Percentiles rank a stretch among this genome's conserved stretches.
These are phyloP conservation scores for Gallinago jamesoni DNA, from an alignment of 2,113 vertebrate genomes.

Conservation along the genomic window DNA sequence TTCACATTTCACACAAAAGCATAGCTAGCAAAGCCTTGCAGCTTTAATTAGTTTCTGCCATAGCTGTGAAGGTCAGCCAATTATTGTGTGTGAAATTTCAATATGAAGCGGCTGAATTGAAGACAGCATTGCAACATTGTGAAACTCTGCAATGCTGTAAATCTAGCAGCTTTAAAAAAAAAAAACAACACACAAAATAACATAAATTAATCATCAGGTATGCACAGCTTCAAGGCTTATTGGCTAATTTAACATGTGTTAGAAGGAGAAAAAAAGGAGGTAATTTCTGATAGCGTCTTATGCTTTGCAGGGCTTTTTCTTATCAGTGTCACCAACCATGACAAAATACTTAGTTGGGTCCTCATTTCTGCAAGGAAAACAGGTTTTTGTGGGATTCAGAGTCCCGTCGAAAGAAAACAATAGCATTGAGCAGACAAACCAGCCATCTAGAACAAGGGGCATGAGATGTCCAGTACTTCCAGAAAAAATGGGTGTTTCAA, in stretches of 20 bases:
- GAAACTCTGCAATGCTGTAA: constrained; percentile 62
- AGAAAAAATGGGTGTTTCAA: neutral
- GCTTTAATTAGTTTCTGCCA: constrained; percentile 98
- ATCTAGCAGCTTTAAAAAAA: constrained; percentile 43
- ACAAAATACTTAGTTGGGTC: constrained; percentile 42
- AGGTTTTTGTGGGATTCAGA: neutral
- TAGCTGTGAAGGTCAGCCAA: constrained; percentile 98
- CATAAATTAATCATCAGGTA: constrained; percentile 74
- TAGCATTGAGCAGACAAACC: neutral
- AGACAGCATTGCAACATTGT: constrained; percentile 74
- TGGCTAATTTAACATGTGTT: constrained; percentile 73
- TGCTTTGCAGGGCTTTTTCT: neutral
- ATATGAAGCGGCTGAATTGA: constrained; percentile 80
- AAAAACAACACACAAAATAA: constrained; percentile 39
- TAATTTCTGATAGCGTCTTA: constrained; percentile 54
- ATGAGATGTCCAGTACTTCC: neutral
- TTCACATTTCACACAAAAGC: constrained; percentile 92
- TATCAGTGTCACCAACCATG: constrained; percentile 44
- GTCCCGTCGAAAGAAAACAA: neutral
- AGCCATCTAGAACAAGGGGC: neutral
- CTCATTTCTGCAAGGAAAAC: constrained; percentile 28
- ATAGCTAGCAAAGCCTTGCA: constrained; percentile 88
- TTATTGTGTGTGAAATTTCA: constrained; percentile 96
- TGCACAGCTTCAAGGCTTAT: constrained; percentile 61
- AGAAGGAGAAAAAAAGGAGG: neutral